A percentile compares a stretch with the other conserved stretches of the same genome.
phyloP scores from a whole-genome alignment of 2,888 invertebrate species.

The Ochropacha duplaris region DNA sequence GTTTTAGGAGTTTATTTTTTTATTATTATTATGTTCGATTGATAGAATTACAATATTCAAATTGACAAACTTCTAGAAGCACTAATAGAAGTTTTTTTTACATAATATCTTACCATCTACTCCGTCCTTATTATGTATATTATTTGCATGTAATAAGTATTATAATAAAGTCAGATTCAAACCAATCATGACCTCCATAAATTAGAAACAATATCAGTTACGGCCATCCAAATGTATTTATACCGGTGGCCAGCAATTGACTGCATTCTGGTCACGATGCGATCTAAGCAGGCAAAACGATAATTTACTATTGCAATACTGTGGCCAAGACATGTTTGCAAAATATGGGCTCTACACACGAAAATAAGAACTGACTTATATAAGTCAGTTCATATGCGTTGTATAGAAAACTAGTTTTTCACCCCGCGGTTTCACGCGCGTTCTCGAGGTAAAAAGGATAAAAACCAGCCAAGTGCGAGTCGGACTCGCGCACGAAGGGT shows the following conservation, averaged over 20 bases:
- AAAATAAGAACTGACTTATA: constrained; percentile 23
- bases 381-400: too few species aligned
- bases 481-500: too few species aligned
- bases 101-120: too few species aligned
- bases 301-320: constrained; percentile 51
- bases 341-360: constrained; percentile 36
- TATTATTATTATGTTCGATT: neutral
- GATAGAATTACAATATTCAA: too few species aligned
- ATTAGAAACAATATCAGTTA: constrained; percentile 3
- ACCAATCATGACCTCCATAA: neutral
- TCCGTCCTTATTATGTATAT: too few species aligned
- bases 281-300: constrained; percentile 50
- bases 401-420: too few species aligned
- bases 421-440: too few species aligned
- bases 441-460: too few species aligned
- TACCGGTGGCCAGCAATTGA: constrained; percentile 34
- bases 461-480: too few species aligned
- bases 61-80: too few species aligned
- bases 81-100: too few species aligned
- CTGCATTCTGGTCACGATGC: constrained; percentile 57
- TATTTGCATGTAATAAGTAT: too few species aligned
- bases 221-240: constrained; percentile 23
- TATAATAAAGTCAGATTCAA: neutral
- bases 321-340: constrained; percentile 39
- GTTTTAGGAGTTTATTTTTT: neutral